Evolutionary conservation across 2,888 invertebrate genomes (phyloP).

Genomic region (Drosophila picticornis): DNA sequence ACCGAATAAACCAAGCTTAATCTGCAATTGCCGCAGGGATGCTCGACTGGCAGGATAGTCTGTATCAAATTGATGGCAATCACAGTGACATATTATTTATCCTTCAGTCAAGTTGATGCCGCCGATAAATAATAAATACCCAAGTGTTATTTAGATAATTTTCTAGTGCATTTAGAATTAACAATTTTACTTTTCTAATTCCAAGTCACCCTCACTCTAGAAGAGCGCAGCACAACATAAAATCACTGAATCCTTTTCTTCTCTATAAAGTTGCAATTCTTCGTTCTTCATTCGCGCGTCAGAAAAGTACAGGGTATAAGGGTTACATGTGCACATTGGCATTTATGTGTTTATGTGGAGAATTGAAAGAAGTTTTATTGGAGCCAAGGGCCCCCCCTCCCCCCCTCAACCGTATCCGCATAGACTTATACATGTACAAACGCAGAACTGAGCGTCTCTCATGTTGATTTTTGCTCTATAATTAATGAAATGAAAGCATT

Average conservation of each 20-base stretch:
- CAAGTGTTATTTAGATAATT: background rate
- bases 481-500: conserved; percentile 71
- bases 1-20: conserved; percentile 14
- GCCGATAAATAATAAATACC: background rate
- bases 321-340: too few relatives aligned
- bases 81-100: background rate
- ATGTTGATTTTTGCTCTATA: conserved; percentile 68
- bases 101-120: background rate
- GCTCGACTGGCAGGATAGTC: background rate
- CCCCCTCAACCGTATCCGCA: background rate
- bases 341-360: conserved; percentile 3
- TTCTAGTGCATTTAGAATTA: background rate
- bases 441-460: conserved; percentile 6
- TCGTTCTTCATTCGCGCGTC: background rate
- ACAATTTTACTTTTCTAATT: background rate
- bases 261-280: background rate
- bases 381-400: too few relatives aligned
- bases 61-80: background rate
- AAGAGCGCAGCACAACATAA: background rate
- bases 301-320: background rate
- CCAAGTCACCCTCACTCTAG: background rate
- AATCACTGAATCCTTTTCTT: background rate
- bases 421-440: conserved; percentile 2
- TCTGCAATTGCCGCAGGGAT: background rate
- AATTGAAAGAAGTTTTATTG: conserved; percentile 29